phyloP scores from a whole-genome alignment of 2,113 vertebrate species.

The Ageneiosus marmoratus region DNA sequence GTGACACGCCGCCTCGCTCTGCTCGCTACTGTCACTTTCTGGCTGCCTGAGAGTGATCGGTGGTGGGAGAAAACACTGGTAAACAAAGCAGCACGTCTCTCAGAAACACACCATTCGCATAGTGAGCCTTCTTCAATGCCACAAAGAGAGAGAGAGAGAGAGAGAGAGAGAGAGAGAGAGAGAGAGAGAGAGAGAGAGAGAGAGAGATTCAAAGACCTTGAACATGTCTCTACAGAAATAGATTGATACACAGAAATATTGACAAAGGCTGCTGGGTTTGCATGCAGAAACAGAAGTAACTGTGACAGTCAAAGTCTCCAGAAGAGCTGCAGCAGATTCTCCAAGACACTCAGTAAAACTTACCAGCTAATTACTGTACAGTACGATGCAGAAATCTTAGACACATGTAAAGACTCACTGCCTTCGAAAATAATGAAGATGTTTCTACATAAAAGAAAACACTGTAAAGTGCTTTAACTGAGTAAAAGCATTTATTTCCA shows the following conservation, averaged over 20 bases:
- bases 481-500: too few species aligned
- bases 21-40: constrained; percentile 21
- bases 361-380: too few species aligned
- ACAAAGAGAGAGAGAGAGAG: background rate
- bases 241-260: background rate
- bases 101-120: constrained; percentile 12
- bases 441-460: too few species aligned
- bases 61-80: constrained; percentile 32
- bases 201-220: too few species aligned
- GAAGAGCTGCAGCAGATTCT: too few species aligned
- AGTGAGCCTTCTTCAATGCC: background rate
- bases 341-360: too few species aligned
- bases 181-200: background rate
- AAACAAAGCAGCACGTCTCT: constrained; percentile 26
- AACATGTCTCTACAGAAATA: background rate
- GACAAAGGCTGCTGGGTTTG: too few species aligned
- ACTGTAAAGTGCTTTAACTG: too few species aligned
- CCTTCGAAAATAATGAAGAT: too few species aligned
- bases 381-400: too few species aligned
- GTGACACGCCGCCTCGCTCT: constrained; percentile 20
- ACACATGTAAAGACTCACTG: too few species aligned
- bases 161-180: background rate
- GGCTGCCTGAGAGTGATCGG: constrained; percentile 20
- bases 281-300: background rate
- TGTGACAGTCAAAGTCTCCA: too few species aligned